Evolutionary conservation across 2,888 invertebrate species (phyloP), one percentile per base, ranked within the genome.

Genomic region (Drosophila paranaensis): DNA sequence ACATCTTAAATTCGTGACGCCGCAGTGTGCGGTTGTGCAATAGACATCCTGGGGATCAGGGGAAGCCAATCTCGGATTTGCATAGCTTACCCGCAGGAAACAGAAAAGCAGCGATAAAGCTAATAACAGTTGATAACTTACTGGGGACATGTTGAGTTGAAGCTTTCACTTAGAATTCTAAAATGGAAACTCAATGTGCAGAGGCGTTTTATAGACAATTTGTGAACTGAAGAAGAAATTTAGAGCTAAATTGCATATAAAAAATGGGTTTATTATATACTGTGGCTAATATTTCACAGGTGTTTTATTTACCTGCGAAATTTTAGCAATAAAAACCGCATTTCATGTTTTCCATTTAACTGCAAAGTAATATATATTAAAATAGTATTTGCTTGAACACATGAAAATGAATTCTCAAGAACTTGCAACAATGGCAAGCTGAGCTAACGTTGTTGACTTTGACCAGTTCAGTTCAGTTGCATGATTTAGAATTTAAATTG

Each of bases 1-100:
- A 30, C 83, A 82, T 0, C 70, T 68, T 10, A 82, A 16, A 13
- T 83, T 79, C 9, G n/a, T 27, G 2, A 8, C 0, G 1, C 72
- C 68, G 20, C 82, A 82, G 50, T 55, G 53, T 0, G 51, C 16
- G 16, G 56, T 39, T 14, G 6, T 39, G 45, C 83, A 83, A 46
- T 76, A 71, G 0, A 20, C 14, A 2, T 25, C 42, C 25, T 5
- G 0, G 1, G 16, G 11, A 16, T 1, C 20, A 20, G 20, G 20
- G 20, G 20, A 20, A 20, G 20, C 3, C 16, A 6, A 3, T 6
- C 1, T 11, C 13, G 6, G 0, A 0, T 0, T 2, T 13, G n/a
- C 35, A 8, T 9, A 0, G 46, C 14, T 14, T 9, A 46, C 6
- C 16, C 10, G 43, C 37, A 5, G 3, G 11, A 37, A 1, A 14